Base-by-base conservation (phyloP, 1,140 invertebrate genomes). In the Heliothis virescens region DNA sequence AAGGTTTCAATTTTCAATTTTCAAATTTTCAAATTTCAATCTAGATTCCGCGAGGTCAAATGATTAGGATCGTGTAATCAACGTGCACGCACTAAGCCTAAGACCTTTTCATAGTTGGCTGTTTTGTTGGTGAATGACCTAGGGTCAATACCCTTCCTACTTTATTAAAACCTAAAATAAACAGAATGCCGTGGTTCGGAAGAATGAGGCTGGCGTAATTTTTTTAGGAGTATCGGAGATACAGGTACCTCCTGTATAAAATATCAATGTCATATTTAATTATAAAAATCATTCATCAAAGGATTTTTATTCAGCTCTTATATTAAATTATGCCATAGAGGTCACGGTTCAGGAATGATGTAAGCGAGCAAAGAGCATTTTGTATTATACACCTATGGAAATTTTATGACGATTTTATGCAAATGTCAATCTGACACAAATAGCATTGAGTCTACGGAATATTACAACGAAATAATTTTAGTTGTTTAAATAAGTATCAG, bases 371-470 rank as follows among this genome's bases (percentile, higher is more conserved):
- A 63, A 63, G 29, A 69, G 65, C 16, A 52, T 3, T 13, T 63
- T 16, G 12, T 69, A 26, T 26, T 1, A 26, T 13, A 11, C 12
- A 60, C 10, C 16, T 52, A 52, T 71, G 21, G 48, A 71, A 71
- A 53, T 47, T 53, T n/a, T 26, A 71, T 53, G 18, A 47, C 62
- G 50, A 69, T 12, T 52, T 52, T 15, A 69, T 69, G 29, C 26
- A 69, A 69, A 69, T 63, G 62, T 63, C 62, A 41, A 63, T 41
- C 2, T 15, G 60, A 18, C 55, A 21, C 21, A 13, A 60, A 60
- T 60, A 26, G 18, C 12, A 7, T 5, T 11, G 15, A 53, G 12
- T n/a, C 52, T 53, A 9, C 34, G 29, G 60, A 63, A 18, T 18
- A 65, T 18, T 47, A 41, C 3, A 67, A 69, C 21, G 15, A 69